Percentiles rank a stretch among this genome's conserved stretches.
phyloP scores from a whole-genome alignment of 1,140 invertebrate genomes.

The Araneus ventricosus region DNA sequence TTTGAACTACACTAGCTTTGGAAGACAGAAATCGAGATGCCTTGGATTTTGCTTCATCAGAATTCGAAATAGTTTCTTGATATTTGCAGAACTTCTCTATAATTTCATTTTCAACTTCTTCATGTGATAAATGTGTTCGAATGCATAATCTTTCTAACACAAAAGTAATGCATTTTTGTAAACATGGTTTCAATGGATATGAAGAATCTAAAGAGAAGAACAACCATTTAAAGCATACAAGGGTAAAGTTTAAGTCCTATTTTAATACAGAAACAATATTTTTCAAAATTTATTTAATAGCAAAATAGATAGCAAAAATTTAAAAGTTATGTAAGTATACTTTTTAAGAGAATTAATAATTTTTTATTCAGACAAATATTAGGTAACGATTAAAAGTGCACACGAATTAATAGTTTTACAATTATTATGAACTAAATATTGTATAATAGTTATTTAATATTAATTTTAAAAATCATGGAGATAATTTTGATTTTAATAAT shows the following conservation, averaged over 20 bases:
- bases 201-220: not conserved
- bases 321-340: not conserved
- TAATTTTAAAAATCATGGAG: no score
- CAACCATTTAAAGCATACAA: not conserved
- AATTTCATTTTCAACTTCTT: constrained; percentile 29
- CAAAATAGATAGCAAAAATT: not conserved
- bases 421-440: no score
- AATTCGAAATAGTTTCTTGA: not conserved
- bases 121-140: constrained; percentile 12
- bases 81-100: constrained; percentile 43
- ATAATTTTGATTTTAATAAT: no score
- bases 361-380: not conserved
- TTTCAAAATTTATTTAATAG: not conserved
- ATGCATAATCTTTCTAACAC: constrained; percentile 51
- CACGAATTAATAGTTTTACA: no score
- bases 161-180: constrained; percentile 67
- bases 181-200: constrained; percentile 8
- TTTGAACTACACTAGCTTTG: constrained; percentile 46
- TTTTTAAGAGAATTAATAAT: not conserved
- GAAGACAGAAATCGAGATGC: not conserved
- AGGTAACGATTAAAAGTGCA: not conserved
- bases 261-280: no score
- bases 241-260: no score
- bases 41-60: not conserved
- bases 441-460: no score